These are phyloP conservation scores for Cephalotes varians DNA, from an alignment of 2,888 invertebrate species.

Conservation along the genomic window DNA sequence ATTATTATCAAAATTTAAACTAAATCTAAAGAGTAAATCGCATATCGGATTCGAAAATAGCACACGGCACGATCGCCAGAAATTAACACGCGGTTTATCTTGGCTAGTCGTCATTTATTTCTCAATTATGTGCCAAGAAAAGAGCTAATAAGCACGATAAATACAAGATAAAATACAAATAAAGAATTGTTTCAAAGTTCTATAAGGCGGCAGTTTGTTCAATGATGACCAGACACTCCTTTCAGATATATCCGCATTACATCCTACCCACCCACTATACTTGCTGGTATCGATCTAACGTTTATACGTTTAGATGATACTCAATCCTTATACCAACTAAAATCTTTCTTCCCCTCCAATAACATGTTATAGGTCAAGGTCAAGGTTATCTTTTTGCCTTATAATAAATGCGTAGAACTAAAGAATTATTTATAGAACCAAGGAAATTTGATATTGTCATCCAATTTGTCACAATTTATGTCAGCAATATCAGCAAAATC, in stretches of 20 bases:
- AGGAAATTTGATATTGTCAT: not conserved
- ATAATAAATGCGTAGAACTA: constrained; percentile 8
- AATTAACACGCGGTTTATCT: not conserved
- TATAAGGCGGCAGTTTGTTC: not conserved
- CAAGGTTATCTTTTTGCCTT: not conserved
- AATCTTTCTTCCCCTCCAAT: not conserved
- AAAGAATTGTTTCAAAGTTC: not conserved
- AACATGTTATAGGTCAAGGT: not conserved
- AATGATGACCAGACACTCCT: constrained; percentile 12
- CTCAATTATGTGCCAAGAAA: constrained; percentile 11
- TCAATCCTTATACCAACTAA: constrained; percentile 51
- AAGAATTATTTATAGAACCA: not conserved
- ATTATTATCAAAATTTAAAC: constrained; percentile 35
- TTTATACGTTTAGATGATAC: constrained; percentile 50
- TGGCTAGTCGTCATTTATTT: not conserved
- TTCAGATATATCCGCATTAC: constrained; percentile 27
- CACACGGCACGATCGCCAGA: constrained; percentile 3
- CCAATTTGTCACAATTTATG: not conserved
- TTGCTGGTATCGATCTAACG: constrained; percentile 66
- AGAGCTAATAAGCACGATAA: not conserved
- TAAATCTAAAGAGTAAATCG: constrained; percentile 22
- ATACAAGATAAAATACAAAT: not conserved
- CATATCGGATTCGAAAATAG: constrained; percentile 28
- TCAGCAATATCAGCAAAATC: not conserved
- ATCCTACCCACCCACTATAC: constrained; percentile 62